Evolutionary conservation across 1,140 invertebrate species (phyloP).

Genomic region (Zaprionus taronus): DNA sequence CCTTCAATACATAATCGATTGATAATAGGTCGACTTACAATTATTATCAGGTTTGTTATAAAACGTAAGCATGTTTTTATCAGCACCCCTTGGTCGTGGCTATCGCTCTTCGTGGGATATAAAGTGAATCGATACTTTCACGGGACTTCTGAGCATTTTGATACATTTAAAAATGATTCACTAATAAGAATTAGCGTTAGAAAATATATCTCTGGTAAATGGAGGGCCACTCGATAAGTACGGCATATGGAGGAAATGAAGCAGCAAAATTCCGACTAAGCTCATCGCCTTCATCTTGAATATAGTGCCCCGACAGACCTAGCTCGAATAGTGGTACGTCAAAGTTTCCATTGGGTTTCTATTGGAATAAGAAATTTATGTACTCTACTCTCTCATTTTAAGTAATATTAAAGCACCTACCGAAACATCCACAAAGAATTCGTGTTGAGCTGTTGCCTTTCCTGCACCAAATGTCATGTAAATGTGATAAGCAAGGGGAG

Average conservation of each 20-base stretch:
- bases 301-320: constrained; percentile 20
- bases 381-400: not conserved
- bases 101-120: not conserved
- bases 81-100: not conserved
- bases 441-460: constrained; percentile 85
- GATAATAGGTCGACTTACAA: not conserved
- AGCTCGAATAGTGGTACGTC: constrained; percentile 39
- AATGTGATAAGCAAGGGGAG: constrained; percentile 27
- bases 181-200: not conserved
- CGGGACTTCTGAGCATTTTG: not conserved
- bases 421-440: constrained; percentile 86
- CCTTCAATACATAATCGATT: not conserved
- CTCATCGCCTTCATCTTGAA: constrained; percentile 22
- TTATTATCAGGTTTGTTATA: not conserved
- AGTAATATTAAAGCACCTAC: not conserved
- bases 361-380: constrained; percentile 62
- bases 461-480: constrained; percentile 22
- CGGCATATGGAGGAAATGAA: constrained; percentile 17
- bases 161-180: not conserved
- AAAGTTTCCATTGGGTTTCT: constrained; percentile 80
- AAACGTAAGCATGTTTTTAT: not conserved
- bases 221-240: constrained; percentile 25
- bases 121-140: not conserved
- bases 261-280: constrained; percentile 14
- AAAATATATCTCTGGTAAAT: constrained; percentile 39